Evolutionary conservation across 2,888 invertebrate species (phyloP), one percentile per base, ranked within the genome.

Genomic region (Drosophila paranaensis): DNA sequence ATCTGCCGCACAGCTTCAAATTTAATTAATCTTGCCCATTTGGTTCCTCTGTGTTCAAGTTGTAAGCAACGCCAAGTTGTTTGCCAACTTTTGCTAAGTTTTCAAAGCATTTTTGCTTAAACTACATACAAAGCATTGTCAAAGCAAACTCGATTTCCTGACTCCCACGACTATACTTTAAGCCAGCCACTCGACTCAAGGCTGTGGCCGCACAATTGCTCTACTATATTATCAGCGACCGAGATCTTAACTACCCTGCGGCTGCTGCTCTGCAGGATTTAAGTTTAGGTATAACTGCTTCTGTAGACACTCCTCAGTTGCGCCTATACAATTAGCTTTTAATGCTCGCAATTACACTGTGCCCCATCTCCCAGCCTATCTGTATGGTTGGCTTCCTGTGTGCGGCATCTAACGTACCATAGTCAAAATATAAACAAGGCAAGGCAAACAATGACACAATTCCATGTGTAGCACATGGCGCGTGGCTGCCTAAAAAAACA

Each of bases 1-100:
- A 62, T 69, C 50, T 35, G 50, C 67, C 71, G 70, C 45, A 58
- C 33, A 74, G 58, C 71, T 65, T 80, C 60, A 76, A 71, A 70
- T 82, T 82, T 82, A 85, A 83, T 83, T 85, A 82, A 80, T 79
- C 65, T 60, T 65, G 56, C 61, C 74, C 73, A 73, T 67, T 67
- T 74, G 69, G 68, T 33, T 16, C 4, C 20, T 13, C 8, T 3
- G 20, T 69, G 6, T 40, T 37, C 46, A 58, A 54, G 20, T 55
- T 62, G 51, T 42, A 25, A 48, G 11, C 16, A n/a, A 13, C 16
- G 33, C 33, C 46, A 25, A 50, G 27, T 57, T 50, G 30, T 54
- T 30, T 13, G 30, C 37, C 25, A 60, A 60, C 40, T 55, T 55
- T 14, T 11, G 14, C 6, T n/a, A 25, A 71, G 56, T 72, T 61